Conservation (phyloP, 2,888 invertebrate species). For the Acrobasis suavella region DNA sequence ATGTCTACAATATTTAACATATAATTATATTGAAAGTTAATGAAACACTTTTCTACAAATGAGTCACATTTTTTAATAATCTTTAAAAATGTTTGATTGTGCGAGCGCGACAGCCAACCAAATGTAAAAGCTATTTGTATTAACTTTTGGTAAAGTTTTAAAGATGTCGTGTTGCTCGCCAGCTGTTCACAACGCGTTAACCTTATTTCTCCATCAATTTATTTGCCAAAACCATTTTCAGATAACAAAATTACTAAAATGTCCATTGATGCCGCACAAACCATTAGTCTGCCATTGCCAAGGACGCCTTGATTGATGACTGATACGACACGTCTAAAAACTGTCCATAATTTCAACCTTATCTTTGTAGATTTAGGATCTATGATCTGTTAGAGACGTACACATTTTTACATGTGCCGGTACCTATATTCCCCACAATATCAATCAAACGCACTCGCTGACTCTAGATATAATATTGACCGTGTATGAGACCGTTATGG, state of each 20-base stretch:
- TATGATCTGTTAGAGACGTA: not conserved
- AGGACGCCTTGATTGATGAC: slow-evolving; percentile 60
- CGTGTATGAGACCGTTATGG: slow-evolving; percentile 21
- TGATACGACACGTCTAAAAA: slow-evolving; percentile 40
- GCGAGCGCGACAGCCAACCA: too few species aligned
- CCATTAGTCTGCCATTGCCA: slow-evolving; percentile 61
- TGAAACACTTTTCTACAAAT: too few species aligned
- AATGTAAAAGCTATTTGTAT: too few species aligned
- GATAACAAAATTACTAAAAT: slow-evolving; percentile 39
- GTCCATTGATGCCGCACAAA: slow-evolving; percentile 42
- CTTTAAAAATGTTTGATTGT: too few species aligned
- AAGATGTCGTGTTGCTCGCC: not conserved
- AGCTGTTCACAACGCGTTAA: not conserved
- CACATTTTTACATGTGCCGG: slow-evolving; percentile 23
- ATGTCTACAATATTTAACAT: too few species aligned
- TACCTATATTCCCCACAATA: slow-evolving; percentile 53
- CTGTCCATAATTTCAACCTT: slow-evolving; percentile 3
- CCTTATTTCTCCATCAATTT: not conserved
- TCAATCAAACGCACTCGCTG: slow-evolving; percentile 42
- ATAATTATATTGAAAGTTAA: too few species aligned
- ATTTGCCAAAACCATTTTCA: slow-evolving; percentile 22
- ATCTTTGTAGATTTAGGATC: not conserved
- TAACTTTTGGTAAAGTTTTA: not conserved
- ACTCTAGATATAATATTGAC: slow-evolving; percentile 31
- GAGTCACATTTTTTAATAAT: too few species aligned